A percentile compares a stretch with the other conserved stretches of the same genome.
phyloP scores from a whole-genome alignment of 2,888 invertebrate genomes.

The Tridacna gigas region DNA sequence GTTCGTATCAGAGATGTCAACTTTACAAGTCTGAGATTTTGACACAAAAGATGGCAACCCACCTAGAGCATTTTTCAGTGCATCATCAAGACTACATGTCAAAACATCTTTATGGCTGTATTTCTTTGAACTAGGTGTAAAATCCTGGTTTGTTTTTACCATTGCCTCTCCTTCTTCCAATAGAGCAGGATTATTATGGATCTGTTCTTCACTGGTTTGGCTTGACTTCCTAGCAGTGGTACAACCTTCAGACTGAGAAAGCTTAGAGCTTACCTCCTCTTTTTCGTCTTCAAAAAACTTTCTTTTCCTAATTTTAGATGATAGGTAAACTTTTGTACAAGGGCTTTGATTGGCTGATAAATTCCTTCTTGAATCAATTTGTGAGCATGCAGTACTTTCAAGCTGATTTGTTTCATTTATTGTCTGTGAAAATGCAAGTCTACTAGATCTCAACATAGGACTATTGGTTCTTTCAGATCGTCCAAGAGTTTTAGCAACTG shows the following conservation, averaged over 20 bases:
- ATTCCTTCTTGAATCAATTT: background rate
- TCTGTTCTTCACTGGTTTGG: background rate
- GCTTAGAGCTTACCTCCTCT: background rate
- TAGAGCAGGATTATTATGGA: background rate
- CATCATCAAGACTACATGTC: conserved; percentile 69
- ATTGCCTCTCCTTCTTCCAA: background rate
- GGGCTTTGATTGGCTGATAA: background rate
- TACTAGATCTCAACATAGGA: conserved; percentile 21
- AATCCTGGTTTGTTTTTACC: background rate
- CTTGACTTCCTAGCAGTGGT: background rate
- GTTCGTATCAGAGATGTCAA: background rate
- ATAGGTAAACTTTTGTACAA: background rate
- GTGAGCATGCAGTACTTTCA: background rate
- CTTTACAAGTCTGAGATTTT: background rate
- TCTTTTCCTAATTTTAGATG: background rate
- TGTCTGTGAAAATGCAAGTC: conserved; percentile 5
- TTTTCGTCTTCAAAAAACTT: background rate
- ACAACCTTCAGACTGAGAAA: background rate
- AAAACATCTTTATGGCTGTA: background rate
- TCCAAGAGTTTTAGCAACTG: conserved; percentile 76
- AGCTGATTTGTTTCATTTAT: background rate
- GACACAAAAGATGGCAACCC: conserved; percentile 70
- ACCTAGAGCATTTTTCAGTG: conserved; percentile 67
- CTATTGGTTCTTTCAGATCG: background rate
- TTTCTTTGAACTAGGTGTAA: background rate